These are phyloP conservation scores for Myotis myotis DNA, from an alignment of 2,797 vertebrate genomes.

Conservation along the genomic window DNA sequence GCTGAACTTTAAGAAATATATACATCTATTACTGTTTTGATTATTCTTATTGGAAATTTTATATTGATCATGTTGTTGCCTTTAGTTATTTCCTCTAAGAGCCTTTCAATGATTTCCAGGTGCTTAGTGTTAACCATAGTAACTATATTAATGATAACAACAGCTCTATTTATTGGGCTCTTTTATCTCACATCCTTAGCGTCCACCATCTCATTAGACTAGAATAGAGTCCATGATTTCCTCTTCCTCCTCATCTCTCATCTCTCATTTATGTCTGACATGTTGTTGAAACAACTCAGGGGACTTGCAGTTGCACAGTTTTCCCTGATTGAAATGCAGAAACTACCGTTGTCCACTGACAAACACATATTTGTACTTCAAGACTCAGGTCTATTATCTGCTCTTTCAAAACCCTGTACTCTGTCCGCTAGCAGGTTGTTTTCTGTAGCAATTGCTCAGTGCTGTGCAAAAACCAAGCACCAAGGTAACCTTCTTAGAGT, in stretches of 20 bases:
- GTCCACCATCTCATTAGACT: neutral
- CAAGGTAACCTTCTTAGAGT: neutral
- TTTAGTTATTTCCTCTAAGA: neutral
- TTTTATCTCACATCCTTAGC: neutral
- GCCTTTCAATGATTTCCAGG: neutral
- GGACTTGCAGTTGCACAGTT: neutral
- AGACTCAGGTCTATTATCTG: neutral
- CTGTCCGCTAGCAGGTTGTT: neutral
- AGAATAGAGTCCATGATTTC: neutral
- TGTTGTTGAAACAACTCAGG: neutral
- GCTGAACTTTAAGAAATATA: neutral
- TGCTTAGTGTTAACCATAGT: neutral
- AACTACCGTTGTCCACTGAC: neutral
- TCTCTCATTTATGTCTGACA: neutral
- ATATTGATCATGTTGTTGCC: neutral
- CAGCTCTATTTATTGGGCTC: neutral
- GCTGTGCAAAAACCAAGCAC: neutral
- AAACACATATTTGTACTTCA: slow-evolving; percentile 30
- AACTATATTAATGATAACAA: neutral
- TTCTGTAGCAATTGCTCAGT: neutral
- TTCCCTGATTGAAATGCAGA: neutral
- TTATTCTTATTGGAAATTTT: neutral
- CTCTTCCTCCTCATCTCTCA: neutral
- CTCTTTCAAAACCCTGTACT: slow-evolving; percentile 7
- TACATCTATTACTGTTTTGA: neutral